Evolutionary conservation across 2,888 invertebrate genomes (phyloP).

Genomic region (Lasioglossum vierecki): DNA sequence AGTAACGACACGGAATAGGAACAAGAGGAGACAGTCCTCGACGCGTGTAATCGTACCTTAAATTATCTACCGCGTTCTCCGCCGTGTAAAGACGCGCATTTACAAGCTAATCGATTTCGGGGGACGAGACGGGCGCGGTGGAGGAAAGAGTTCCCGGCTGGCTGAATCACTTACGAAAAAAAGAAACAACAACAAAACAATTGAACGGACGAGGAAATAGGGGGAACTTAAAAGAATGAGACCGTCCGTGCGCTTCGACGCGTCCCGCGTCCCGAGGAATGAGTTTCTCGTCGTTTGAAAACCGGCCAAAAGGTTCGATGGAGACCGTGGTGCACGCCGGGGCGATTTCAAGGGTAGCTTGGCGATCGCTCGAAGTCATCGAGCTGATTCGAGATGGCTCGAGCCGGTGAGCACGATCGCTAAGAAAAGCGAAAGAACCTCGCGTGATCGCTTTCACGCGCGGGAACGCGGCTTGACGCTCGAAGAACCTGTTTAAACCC

Average conservation of each 20-base stretch:
- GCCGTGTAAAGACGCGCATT: neutral
- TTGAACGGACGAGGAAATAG: too few species aligned
- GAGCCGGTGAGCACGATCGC: neutral
- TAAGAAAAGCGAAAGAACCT: neutral
- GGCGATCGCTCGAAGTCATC: neutral
- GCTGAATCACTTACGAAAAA: neutral
- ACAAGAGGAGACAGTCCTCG: slow-evolving; percentile 53
- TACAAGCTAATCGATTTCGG: slow-evolving; percentile 8
- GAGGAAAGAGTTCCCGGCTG: neutral
- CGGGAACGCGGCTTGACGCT: neutral
- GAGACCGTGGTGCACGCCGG: neutral
- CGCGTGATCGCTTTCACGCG: neutral
- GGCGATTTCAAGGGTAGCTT: neutral
- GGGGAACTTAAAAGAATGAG: neutral
- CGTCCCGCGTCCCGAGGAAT: slow-evolving; percentile 9
- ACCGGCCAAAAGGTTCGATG: slow-evolving; percentile 1
- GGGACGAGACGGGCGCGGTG: neutral
- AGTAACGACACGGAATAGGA: slow-evolving; percentile 53
- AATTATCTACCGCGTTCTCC: slow-evolving; percentile 22
- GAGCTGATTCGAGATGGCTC: neutral
- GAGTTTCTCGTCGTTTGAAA: slow-evolving; percentile 1
- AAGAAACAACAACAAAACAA: neutral
- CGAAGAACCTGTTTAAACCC: neutral
- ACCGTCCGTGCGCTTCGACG: neutral
- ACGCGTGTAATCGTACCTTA: slow-evolving; percentile 38